These are phyloP conservation scores for Gopherus flavomarginatus DNA, from an alignment of 2,113 vertebrate species.

Conservation along the genomic window DNA sequence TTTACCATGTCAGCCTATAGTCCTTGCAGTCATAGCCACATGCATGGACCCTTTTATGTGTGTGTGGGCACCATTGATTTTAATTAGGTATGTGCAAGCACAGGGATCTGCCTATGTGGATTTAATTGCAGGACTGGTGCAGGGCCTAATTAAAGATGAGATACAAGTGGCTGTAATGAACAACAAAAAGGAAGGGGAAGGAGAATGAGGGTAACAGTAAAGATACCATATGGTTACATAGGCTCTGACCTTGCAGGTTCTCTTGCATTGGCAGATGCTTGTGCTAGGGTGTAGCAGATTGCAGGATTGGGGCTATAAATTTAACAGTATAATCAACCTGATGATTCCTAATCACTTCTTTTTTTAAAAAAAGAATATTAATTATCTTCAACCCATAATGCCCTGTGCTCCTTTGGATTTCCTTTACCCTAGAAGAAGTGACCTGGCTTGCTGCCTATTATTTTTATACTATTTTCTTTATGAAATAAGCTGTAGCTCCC, in stretches of 20 bases:
- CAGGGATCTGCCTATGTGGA: background rate
- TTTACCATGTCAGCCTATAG: background rate
- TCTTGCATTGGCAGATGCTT: background rate
- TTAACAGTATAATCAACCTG: background rate
- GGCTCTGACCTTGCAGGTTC: background rate
- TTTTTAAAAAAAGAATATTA: background rate
- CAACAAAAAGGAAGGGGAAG: background rate
- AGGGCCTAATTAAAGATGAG: background rate
- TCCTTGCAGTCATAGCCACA: background rate
- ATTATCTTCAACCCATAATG: background rate
- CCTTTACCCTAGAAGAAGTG: background rate
- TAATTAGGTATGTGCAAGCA: background rate
- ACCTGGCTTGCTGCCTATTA: background rate
- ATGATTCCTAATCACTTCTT: background rate
- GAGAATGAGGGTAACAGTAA: background rate
- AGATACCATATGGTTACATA: background rate
- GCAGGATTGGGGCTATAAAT: background rate
- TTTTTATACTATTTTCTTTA: background rate
- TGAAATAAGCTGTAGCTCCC: background rate
- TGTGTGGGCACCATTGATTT: background rate
- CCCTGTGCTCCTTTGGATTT: background rate
- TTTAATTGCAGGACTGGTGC: background rate
- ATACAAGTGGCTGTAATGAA: background rate
- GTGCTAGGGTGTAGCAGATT: accelerated
- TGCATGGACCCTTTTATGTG: background rate